Base-by-base conservation (phyloP, 1,140 invertebrate genomes). In the Phymastichus coffea region DNA sequence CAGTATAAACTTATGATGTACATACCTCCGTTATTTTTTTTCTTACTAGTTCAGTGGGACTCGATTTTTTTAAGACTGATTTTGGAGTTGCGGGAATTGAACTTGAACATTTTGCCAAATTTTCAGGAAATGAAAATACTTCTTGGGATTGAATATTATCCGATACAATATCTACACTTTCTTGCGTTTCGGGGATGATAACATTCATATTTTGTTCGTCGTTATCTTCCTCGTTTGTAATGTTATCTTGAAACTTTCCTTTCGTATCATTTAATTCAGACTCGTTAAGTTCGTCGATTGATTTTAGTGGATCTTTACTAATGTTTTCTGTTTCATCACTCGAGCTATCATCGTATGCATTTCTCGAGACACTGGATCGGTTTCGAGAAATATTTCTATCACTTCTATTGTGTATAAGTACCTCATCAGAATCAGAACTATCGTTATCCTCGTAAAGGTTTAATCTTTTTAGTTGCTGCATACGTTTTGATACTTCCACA, bases 1-100 rank as follows among this genome's bases (percentile, higher is more conserved):
- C n/a, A n/a, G n/a, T n/a, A n/a, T n/a, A n/a, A n/a, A n/a, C n/a
- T n/a, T n/a, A n/a, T n/a, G n/a, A n/a, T n/a, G n/a, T n/a, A n/a
- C 38, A n/a, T 56, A 61, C 59, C 10, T 55, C 37, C 26, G n/a
- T 55, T 56, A 48, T 28, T 61, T 55, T 61, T 35, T 55, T 14
- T 17, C 4, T 40, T 3, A 17, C 3, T 15, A 17, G 22, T 51
- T 51, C 17, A 17, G n/a, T 48, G n/a, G n/a, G n/a, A n/a, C n/a
- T n/a, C n/a, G n/a, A n/a, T n/a, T n/a, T n/a, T n/a, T n/a, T n/a
- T n/a, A n/a, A n/a, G n/a, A n/a, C n/a, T 49, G 25, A 0, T 25
- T 33, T 9, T 46, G 25, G 25, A 30, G 14, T 44, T 44, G 52
- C 6, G 4, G 38, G 10, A 30, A 22, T 20, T 43, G n/a, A 3